Base-by-base conservation (phyloP, 2,888 invertebrate genomes). In the Coleophora flavipennella region DNA sequence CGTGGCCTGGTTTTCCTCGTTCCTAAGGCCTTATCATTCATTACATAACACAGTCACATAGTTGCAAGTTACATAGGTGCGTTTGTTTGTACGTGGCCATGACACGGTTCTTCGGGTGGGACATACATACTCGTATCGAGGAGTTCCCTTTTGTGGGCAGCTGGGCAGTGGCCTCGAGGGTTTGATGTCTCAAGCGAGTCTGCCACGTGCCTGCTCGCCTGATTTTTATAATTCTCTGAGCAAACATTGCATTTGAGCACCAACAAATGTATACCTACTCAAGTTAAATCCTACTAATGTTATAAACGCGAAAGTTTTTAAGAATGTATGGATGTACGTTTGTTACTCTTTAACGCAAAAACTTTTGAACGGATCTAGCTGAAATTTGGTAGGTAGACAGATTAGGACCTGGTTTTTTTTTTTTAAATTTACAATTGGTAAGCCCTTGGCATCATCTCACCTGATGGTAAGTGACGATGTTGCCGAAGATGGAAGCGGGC, bases 31-130 rank as follows among this genome's bases (percentile, higher is more conserved):
- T 59, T 55, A 48, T 43, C 49, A 45, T 54, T 43, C 49, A 45
- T 54, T 59, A 57, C 59, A 59, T 60, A 57, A 62, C 66, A 6
- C 20, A 20, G 20, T 6, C 20, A 20, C 20, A 77, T 71, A 76
- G 55, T 63, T 64, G 65, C 76, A 72, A 74, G 77, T 77, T 20
- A 67, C 54, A 57, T 20, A 20, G 20, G 20, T 53, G 49, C 50
- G 53, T 50, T 48, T 55, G 51, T 54, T 43, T 48, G 62, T 70
- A 74, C 75, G 72, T 68, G 68, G 66, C 81, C 81, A 71, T 83
- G 81, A 83, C 81, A 83, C 63, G 73, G 66, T 73, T 80, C 57
- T 60, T 52, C 62, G 62, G 63, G 62, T n/a, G n/a, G n/a, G n/a
- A n/a, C n/a, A n/a, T 66, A 57, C 62, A 67, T 64, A 65, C 56